A percentile compares a stretch with the other conserved stretches of the same genome.
Conservation (phyloP, 2,888 invertebrate genomes). For the Sphaeridia pumilis region DNA sequence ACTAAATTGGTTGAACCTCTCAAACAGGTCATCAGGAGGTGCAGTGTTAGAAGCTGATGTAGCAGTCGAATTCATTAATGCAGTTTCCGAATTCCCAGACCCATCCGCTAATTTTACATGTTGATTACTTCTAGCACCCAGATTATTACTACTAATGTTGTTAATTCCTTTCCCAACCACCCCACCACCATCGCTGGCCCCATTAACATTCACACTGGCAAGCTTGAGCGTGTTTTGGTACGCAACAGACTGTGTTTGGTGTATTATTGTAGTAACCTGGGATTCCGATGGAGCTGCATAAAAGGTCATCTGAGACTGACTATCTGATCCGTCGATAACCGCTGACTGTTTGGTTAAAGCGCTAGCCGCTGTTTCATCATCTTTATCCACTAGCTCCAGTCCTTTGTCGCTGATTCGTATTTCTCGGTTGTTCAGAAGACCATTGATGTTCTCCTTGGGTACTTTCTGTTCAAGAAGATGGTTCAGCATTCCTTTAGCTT, state of each 20-base stretch:
- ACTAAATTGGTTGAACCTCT: slow-evolving; percentile 36
- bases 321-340: slow-evolving; percentile 2
- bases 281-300: slow-evolving; percentile 13
- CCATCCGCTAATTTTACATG: too few species aligned
- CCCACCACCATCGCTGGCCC: too few species aligned
- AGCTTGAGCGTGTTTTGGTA: not conserved
- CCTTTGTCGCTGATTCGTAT: slow-evolving; percentile 49
- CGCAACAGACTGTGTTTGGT: not conserved
- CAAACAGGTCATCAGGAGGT: slow-evolving; percentile 30
- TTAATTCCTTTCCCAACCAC: slow-evolving; percentile 12
- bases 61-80: not conserved
- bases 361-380: slow-evolving; percentile 12
- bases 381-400: slow-evolving; percentile 48
- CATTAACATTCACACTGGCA: too few species aligned
- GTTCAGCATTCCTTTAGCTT: slow-evolving; percentile 52
- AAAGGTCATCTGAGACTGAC: slow-evolving; percentile 20
- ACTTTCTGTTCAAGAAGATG: slow-evolving; percentile 69
- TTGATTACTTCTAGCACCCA: too few species aligned
- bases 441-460: slow-evolving; percentile 49
- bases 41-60: not conserved
- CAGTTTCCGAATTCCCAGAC: slow-evolving; percentile 1
- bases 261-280: slow-evolving; percentile 16
- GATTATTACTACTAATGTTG: slow-evolving; percentile 10
- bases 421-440: slow-evolving; percentile 46
- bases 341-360: too few species aligned